Evolutionary conservation across 2,113 vertebrate species (phyloP), one percentile per base, ranked within the genome.

Genomic region (Pitta sordida): DNA sequence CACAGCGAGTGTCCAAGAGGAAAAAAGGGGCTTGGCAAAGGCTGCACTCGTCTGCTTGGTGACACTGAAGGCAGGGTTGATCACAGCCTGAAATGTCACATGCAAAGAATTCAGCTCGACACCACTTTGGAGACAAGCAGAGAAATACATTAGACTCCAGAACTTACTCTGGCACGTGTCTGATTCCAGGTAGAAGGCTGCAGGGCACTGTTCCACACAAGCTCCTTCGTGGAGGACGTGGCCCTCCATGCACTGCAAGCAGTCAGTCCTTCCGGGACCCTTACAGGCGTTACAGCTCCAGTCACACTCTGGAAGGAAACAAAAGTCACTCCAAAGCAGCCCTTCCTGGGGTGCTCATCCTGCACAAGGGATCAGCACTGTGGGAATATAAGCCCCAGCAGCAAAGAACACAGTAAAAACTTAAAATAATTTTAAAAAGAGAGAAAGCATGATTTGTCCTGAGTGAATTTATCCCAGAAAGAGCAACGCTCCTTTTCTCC

Each of bases 161-260:
- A 78, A 98, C 99, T 98, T 91, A 99, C 99, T 97, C 83, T 98
- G 97, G 88, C 99, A 99, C 3, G 74, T 93, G 82, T 98, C 98
- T 1, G 94, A 77, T 1, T 98, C 98, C 91, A 10, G 97, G 94
- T 98, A 99, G 93, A 97, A 98, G 7, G 98, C 97, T 0, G 89
- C 36, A 2, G 98, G 97, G 77, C 99, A 99, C 9, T 95, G 96
- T 32, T 98, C 98, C 20, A 97, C 60, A 27, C 99, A 99, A 29
- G 98, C 80, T 2, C 99, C 98, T 0, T 98, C 94, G 26, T 99
- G 98, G 48, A 99, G 95, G 46, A 98, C 44, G 1, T 98, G 97
- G 46, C 98, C 98, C 17, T 99, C 99, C 99, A 99, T 98, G 95
- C 99, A 99, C 97, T 98, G 99, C 90, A 99, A 96, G 95, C 99